Percentiles rank a stretch among this genome's conserved stretches.
These are phyloP conservation scores for Catharus bicknelli DNA, from an alignment of 2,113 vertebrate species.

Conservation along the genomic window DNA sequence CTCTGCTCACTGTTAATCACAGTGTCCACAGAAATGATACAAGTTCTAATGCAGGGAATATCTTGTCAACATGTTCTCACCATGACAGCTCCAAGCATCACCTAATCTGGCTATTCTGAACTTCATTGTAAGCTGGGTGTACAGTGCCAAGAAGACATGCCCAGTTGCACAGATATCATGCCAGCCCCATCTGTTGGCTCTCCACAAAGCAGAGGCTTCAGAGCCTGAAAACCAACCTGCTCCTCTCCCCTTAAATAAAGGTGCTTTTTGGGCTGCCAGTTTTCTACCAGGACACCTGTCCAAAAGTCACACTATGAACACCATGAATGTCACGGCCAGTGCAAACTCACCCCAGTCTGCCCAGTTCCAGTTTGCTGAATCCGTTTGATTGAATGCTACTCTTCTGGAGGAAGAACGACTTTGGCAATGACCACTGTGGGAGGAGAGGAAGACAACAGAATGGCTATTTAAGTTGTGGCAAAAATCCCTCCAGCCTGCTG, in stretches of 20 bases:
- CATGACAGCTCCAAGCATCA: neutral
- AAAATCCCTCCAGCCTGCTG: neutral
- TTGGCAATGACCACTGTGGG: slow-evolving; percentile 72
- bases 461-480: neutral
- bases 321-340: fast-evolving
- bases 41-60: neutral
- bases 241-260: neutral
- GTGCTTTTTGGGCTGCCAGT: neutral
- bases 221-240: neutral
- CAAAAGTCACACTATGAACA: neutral
- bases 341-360: slow-evolving; percentile 67
- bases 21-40: neutral
- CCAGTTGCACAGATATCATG: neutral
- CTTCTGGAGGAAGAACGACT: slow-evolving; percentile 60
- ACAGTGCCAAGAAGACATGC: neutral
- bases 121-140: neutral
- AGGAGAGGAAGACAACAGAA: slow-evolving; percentile 18
- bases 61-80: neutral
- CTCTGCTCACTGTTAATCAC: neutral
- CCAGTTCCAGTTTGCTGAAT: slow-evolving; percentile 57
- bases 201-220: neutral
- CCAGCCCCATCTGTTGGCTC: neutral
- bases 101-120: neutral
- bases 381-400: neutral
- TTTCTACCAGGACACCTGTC: neutral